Percentiles rank a stretch among this genome's conserved stretches.
Evolutionary conservation across 2,888 invertebrate species (phyloP).

Genomic region (Ophion costatus): DNA sequence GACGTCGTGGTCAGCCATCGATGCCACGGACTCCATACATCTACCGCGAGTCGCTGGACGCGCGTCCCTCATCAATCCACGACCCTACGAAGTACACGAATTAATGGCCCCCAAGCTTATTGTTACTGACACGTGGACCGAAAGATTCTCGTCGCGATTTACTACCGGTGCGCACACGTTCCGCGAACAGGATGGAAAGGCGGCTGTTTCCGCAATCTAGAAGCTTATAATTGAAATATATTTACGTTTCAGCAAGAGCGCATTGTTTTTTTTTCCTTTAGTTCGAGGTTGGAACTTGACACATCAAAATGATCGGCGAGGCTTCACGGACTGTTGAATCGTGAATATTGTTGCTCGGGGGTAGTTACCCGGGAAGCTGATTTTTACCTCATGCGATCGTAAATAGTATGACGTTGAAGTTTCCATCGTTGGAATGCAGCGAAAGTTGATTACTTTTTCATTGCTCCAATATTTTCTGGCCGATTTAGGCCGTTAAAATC

Average conservation of each 20-base stretch:
- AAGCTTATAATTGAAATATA: constrained; percentile 31
- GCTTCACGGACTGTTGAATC: too few relatives aligned
- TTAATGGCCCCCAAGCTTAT: constrained; percentile 64
- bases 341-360: too few relatives aligned
- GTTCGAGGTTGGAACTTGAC: background rate
- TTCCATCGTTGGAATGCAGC: too few relatives aligned
- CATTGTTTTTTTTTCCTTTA: background rate
- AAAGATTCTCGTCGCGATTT: constrained; percentile 49
- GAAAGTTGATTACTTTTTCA: too few relatives aligned
- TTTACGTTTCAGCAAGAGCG: background rate
- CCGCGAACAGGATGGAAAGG: background rate
- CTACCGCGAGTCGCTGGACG: constrained; percentile 10
- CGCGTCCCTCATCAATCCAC: constrained; percentile 53
- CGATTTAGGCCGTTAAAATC: too few relatives aligned
- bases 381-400: too few relatives aligned
- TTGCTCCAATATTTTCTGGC: too few relatives aligned
- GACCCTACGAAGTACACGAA: constrained; percentile 55
- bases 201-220: constrained; percentile 16
- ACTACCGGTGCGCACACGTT: constrained; percentile 34
- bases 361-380: too few relatives aligned
- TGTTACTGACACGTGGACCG: constrained; percentile 60
- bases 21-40: constrained; percentile 50
- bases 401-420: too few relatives aligned
- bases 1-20: constrained; percentile 63
- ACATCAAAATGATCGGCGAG: too few relatives aligned